Evolutionary conservation across 2,113 vertebrate genomes (phyloP).

Genomic region (Nannospalax galili): DNA sequence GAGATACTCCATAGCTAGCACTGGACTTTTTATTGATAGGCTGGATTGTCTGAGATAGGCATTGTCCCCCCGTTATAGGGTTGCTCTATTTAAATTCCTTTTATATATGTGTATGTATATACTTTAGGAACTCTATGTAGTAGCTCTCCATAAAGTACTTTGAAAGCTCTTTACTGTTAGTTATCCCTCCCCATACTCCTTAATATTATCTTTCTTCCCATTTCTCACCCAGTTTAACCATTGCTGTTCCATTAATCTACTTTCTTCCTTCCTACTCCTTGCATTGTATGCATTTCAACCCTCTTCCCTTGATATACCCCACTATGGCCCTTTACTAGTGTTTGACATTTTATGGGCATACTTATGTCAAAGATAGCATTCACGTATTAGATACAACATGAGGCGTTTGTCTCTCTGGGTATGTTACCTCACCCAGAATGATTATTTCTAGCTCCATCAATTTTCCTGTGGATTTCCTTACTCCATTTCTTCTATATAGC

Average conservation of each 20-base stretch:
- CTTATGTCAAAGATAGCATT: not conserved
- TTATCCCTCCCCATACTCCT: not conserved
- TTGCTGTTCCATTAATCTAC: no score
- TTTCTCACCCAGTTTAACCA: not conserved
- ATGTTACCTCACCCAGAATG: not conserved
- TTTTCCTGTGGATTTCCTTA: not conserved
- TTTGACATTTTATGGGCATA: not conserved
- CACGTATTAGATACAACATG: not conserved
- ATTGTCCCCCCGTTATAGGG: not conserved
- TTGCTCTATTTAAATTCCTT: not conserved
- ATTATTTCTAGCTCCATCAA: not conserved
- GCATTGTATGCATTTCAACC: not conserved
- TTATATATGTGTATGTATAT: not conserved
- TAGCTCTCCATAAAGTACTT: not conserved
- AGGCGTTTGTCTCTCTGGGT: not conserved
- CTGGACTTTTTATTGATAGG: not conserved
- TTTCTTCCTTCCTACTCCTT: not conserved
- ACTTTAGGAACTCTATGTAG: not conserved
- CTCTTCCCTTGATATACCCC: not conserved
- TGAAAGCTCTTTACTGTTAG: not conserved
- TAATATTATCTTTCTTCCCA: not conserved
- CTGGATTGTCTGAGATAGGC: not conserved
- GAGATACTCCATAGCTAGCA: not conserved
- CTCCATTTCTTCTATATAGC: not conserved
- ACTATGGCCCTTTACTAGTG: not conserved